A percentile compares a stretch with the other conserved stretches of the same genome.
phyloP scores from a whole-genome alignment of 2,113 vertebrate species.

The Sinocyclocheilus rhinocerous region DNA sequence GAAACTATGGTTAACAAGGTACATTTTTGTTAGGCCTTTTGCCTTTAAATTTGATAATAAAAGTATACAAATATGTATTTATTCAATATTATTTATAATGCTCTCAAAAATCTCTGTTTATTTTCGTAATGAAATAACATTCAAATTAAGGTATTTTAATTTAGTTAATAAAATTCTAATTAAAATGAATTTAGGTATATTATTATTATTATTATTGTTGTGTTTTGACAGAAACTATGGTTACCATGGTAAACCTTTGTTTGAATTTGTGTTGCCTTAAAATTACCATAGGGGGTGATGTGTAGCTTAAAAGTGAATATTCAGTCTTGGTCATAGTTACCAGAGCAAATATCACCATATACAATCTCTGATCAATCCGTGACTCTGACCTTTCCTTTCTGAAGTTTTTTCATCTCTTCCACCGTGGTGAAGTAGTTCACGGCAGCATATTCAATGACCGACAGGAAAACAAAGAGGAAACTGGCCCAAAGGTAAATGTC shows the following conservation, averaged over 20 bases:
- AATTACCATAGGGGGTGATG: conserved; percentile 1
- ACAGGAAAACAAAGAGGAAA: conserved; percentile 82
- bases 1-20: not conserved
- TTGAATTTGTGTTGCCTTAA: not conserved
- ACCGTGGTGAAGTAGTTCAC: conserved; percentile 91
- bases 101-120: not conserved
- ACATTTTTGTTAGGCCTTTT: not conserved
- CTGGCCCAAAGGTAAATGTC: conserved; percentile 91
- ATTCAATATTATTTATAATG: not conserved
- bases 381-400: conserved; percentile 61
- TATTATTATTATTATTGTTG: not conserved
- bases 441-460: conserved; percentile 87
- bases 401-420: conserved; percentile 82
- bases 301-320: not conserved
- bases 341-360: not conserved
- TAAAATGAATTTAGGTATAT: not conserved
- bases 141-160: not conserved
- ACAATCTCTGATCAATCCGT: not conserved
- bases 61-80: not conserved
- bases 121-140: not conserved
- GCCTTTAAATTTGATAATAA: not conserved
- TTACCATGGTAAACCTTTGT: not conserved
- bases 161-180: no score
- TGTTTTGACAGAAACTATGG: not conserved
- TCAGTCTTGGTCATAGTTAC: not conserved